Evolutionary conservation across 2,797 vertebrate genomes (phyloP), one percentile per base, ranked within the genome.

Genomic region (Darevskia nairensis): DNA sequence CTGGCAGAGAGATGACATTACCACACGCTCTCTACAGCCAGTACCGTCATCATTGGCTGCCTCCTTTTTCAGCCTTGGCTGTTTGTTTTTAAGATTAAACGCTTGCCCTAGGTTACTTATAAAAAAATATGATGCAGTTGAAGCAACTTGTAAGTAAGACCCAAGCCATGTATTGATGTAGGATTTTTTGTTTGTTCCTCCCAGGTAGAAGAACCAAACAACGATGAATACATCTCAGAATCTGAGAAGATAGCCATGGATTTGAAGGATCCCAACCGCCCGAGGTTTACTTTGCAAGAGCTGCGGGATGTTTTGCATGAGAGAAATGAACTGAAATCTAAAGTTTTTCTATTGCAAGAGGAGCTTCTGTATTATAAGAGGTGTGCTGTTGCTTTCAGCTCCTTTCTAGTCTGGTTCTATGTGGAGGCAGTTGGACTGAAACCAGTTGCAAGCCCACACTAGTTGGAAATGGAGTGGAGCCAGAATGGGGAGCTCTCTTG

Each of bases 311-410:
- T 99, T 82, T 97, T 99, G 25, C 99, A 99, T 0, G 99, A 99
- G 95, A 97, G 99, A 91, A 99, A 99, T 2, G 99, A 99, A 91
- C 96, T 99, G 82, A 99, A 99, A 95, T 98, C 99, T 82, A 98
- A 98, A 97, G 98, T 99, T 21, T 99, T 99, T 92, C 87, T 99
- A 96, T 95, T 99, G 92, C 99, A 99, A 92, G 99, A 99, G 90
- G 99, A 99, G 95, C 97, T 99, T 84, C 96, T 98, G 1, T 99
- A 99, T 94, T 99, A 99, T 89, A 98, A 98, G 94, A 99, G 99
- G 99, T 98, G 90, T 7, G 93, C 61, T 39, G 15, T 46, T 17
- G 6, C 4, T 15, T 29, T 23, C 32, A 4, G 1, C 64, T 72
- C 29, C 64, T 35, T 2, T 23, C 2, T 41, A 7, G n/a, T 23